Evolutionary conservation across 2,888 invertebrate species (phyloP).

Genomic region (Lepidochrysops patricia): DNA sequence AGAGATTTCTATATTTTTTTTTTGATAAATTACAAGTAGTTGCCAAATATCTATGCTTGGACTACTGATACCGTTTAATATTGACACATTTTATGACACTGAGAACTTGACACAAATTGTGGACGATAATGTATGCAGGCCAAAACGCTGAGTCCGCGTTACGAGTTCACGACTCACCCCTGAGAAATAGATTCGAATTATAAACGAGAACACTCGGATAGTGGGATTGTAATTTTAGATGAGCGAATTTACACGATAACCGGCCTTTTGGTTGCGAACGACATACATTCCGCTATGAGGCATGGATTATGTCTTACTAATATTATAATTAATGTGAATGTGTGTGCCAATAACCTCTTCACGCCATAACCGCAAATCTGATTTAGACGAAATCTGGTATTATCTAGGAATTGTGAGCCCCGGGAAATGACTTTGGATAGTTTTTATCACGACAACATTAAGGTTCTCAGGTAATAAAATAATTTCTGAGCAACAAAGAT

Average conservation of each 20-base stretch:
- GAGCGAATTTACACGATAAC: background rate
- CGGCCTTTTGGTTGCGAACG: background rate
- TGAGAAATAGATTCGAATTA: background rate
- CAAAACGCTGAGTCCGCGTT: background rate
- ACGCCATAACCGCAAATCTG: background rate
- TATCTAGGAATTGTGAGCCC: too few species aligned
- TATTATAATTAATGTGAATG: background rate
- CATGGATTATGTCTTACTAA: background rate
- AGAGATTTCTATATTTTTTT: too few species aligned
- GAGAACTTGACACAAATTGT: conserved; percentile 11
- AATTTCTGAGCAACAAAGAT: too few species aligned
- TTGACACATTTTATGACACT: conserved; percentile 3
- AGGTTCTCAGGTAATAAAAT: too few species aligned
- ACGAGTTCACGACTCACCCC: background rate
- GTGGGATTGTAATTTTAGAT: conserved; percentile 4
- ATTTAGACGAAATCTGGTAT: too few species aligned
- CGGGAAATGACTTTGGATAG: too few species aligned
- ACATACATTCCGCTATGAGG: background rate
- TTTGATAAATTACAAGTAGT: too few species aligned
- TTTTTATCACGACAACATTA: too few species aligned
- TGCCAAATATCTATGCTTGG: too few species aligned
- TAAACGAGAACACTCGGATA: background rate
- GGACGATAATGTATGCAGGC: background rate
- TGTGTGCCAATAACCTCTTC: background rate
- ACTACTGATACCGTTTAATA: background rate